Conservation (phyloP, 2,113 vertebrate genomes). For the Puffinus mauretanicus region DNA sequence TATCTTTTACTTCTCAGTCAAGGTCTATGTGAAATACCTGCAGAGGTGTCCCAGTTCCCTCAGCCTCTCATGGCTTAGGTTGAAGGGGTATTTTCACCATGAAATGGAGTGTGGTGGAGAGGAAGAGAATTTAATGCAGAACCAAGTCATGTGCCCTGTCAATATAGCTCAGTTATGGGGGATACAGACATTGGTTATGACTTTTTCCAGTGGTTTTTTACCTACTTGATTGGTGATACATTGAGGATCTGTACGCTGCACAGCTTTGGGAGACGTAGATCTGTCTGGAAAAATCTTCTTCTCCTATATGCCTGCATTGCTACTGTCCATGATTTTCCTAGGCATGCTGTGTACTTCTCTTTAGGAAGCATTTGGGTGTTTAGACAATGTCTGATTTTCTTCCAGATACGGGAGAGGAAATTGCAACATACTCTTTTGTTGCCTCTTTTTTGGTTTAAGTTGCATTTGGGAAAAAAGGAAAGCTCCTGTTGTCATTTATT, state of each 20-base stretch:
- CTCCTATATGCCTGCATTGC: not conserved
- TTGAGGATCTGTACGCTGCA: not conserved
- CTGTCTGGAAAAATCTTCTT: not conserved
- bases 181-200: not conserved
- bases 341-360: not conserved
- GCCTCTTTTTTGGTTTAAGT: not conserved
- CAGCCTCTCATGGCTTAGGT: not conserved
- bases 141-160: rapidly evolving
- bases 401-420: not conserved
- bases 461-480: not conserved
- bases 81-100: not conserved
- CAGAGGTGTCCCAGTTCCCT: not conserved
- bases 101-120: not conserved
- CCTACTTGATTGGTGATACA: not conserved
- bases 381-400: not conserved
- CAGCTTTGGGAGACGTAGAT: not conserved
- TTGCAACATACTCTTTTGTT: not conserved
- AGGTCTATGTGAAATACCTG: not conserved
- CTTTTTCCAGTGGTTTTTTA: not conserved
- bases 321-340: not conserved
- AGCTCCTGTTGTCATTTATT: not conserved
- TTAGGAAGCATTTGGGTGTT: not conserved
- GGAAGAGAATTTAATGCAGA: not conserved
- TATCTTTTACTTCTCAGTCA: not conserved
- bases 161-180: not conserved